These are phyloP conservation scores for Grammomys dolichurus DNA, from an alignment of 2,113 vertebrate species.

Conservation along the genomic window DNA sequence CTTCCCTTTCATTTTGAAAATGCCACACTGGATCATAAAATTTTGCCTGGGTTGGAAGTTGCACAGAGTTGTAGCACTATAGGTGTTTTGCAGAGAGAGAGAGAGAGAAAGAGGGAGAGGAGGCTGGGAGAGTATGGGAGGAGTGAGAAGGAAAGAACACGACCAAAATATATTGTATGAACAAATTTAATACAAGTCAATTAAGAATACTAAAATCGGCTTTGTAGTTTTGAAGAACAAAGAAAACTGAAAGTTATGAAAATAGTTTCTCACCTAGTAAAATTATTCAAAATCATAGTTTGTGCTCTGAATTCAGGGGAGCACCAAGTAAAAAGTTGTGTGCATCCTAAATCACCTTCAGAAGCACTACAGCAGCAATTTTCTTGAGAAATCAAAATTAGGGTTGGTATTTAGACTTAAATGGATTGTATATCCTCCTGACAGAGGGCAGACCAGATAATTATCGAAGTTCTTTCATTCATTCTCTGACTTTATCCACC, in stretches of 20 bases:
- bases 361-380: background rate
- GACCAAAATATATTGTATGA: background rate
- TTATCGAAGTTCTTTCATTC: constrained; percentile 29
- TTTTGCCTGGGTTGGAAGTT: constrained; percentile 47
- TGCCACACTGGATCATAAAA: constrained; percentile 65
- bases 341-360: background rate
- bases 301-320: background rate
- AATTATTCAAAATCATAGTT: constrained; percentile 34
- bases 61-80: background rate
- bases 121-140: background rate
- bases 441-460: background rate
- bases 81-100: background rate
- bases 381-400: constrained; percentile 37
- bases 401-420: background rate
- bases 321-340: constrained; percentile 41
- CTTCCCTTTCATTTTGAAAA: constrained; percentile 54
- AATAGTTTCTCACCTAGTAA: constrained; percentile 46
- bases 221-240: constrained; percentile 37
- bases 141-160: background rate
- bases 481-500: background rate
- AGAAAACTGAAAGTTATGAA: constrained; percentile 34
- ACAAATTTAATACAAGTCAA: background rate
- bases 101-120: too few relatives aligned
- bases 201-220: constrained; percentile 47
- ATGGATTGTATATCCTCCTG: background rate